Conservation (phyloP, 2,888 invertebrate genomes). For the Caenorhabditis becei region DNA sequence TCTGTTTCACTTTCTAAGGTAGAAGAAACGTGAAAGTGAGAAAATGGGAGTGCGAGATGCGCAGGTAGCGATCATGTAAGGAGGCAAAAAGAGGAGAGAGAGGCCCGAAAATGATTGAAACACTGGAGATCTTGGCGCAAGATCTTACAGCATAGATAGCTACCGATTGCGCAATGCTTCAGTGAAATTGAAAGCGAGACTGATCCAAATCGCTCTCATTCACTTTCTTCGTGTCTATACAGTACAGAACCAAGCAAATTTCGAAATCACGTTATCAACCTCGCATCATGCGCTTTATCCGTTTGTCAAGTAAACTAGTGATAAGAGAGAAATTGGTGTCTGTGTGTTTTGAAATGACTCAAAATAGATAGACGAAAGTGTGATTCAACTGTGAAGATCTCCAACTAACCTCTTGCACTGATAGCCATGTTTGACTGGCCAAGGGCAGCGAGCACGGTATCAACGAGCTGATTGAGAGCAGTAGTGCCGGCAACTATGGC, state of each 20-base stretch:
- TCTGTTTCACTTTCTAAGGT: constrained; percentile 63
- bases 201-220: constrained; percentile 13
- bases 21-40: constrained; percentile 49
- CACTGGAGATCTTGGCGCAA: constrained; percentile 48
- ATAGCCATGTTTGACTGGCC: constrained; percentile 86
- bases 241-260: neutral
- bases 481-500: constrained; percentile 88
- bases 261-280: neutral
- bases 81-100: constrained; percentile 19
- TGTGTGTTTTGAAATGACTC: neutral
- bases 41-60: constrained; percentile 30
- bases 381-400: neutral
- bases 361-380: neutral
- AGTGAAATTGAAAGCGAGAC: constrained; percentile 40
- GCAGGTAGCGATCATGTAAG: constrained; percentile 11
- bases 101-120: constrained; percentile 26
- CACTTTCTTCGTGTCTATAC: neutral
- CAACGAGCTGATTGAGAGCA: constrained; percentile 86
- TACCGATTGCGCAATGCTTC: constrained; percentile 39
- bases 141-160: constrained; percentile 61
- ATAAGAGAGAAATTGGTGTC: neutral
- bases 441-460: constrained; percentile 91
- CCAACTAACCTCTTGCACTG: constrained; percentile 83
- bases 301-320: constrained; percentile 14
- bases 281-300: constrained; percentile 15